Percentiles rank a stretch among this genome's conserved stretches.
These are phyloP conservation scores for Pasiphila rectangulata DNA, from an alignment of 2,888 invertebrate genomes.

Conservation along the genomic window DNA sequence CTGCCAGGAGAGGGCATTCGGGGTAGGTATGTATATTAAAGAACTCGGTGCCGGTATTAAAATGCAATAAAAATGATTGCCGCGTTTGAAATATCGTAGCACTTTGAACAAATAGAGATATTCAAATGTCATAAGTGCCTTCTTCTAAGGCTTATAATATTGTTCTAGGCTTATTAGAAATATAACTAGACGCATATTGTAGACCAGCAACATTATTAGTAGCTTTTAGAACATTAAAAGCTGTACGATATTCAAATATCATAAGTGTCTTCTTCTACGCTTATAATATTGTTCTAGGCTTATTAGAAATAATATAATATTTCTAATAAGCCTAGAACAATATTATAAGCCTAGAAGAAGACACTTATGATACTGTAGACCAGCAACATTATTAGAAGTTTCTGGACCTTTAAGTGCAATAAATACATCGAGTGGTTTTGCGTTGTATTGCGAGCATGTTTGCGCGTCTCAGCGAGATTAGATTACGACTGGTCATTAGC, in stretches of 20 bases:
- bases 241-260: slow-evolving; percentile 1
- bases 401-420: slow-evolving; percentile 22
- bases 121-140: not conserved
- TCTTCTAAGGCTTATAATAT: too few species aligned
- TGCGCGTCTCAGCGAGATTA: slow-evolving; percentile 55
- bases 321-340: too few species aligned
- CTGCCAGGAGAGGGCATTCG: slow-evolving; percentile 38
- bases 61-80: slow-evolving; percentile 50
- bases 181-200: too few species aligned
- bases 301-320: too few species aligned
- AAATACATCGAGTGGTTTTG: slow-evolving; percentile 37
- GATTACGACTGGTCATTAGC: slow-evolving; percentile 72
- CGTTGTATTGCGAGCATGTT: slow-evolving; percentile 45
- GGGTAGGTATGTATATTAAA: slow-evolving; percentile 34
- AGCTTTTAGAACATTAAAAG: too few species aligned
- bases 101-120: slow-evolving; percentile 10
- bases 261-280: not conserved
- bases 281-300: slow-evolving; percentile 1
- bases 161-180: not conserved
- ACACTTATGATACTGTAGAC: too few species aligned
- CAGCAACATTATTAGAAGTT: not conserved
- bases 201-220: too few species aligned
- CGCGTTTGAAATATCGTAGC: slow-evolving; percentile 37
- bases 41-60: slow-evolving; percentile 45
- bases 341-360: too few species aligned